Evolutionary conservation across 2,113 vertebrate species (phyloP), one percentile per base, ranked within the genome.

Genomic region (Anarhynchus alexandrinus): DNA sequence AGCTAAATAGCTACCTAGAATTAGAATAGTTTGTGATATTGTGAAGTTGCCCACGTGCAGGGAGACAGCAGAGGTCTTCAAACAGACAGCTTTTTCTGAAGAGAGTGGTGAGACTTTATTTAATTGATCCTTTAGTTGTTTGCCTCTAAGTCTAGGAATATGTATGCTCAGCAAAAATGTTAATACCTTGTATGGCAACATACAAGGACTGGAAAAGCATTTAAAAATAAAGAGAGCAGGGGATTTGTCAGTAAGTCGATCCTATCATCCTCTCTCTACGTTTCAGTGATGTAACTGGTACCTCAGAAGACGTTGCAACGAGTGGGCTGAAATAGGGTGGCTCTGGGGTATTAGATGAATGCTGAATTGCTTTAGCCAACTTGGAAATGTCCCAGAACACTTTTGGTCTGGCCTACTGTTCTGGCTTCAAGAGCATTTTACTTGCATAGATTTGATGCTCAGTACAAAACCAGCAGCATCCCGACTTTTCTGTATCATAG

Each of bases 191-290:
- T 52, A 29, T 47, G 18, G 22, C 45, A 65, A 42, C 51, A 34
- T 38, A 20, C 3, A 70, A 23, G 22, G 66, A 14, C 38, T 90
- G 29, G 51, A 62, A 90, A 66, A 55, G 7, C 45, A 49, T 32
- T 65, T 73, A 21, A 36, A 86, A 91, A 17, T 42, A 29, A 23
- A 55, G 18, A 38, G 7, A 65, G 9, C 22, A 67, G 11, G 32
- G 6, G 5, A 62, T 74, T 78, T 90, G 21, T 81, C 52, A 36
- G 19, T 27, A 55, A 70, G 34, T 71, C 38, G 25, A 42, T 88
- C 20, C 34, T 65, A 0, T 52, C 10, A 45, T 64, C 26, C 23
- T 26, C 15, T 81, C 13, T 65, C 3, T 72, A 1, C 0, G 0
- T 81, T 90, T 82, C 10, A 1, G 14, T 64, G 55, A n/a, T 52